These are phyloP conservation scores for Fulica atra DNA, from an alignment of 2,113 vertebrate species.

Conservation along the genomic window DNA sequence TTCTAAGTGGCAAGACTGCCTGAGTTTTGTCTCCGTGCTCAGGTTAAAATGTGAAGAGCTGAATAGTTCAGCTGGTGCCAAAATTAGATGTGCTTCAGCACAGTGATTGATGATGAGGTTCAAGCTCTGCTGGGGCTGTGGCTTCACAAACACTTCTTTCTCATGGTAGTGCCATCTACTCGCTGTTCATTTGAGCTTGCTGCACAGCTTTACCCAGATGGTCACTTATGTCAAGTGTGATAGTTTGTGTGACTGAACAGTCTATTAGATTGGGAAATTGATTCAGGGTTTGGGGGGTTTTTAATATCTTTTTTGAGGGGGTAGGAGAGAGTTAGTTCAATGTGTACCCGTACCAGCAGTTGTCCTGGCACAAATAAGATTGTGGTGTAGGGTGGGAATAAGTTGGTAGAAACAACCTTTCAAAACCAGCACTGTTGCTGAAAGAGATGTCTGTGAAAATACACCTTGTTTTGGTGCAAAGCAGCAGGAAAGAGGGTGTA, in stretches of 20 bases:
- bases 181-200: background rate
- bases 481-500: background rate
- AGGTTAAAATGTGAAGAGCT: background rate
- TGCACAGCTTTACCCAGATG: background rate
- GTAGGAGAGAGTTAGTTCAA: background rate
- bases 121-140: background rate
- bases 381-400: background rate
- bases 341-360: rapidly evolving
- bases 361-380: background rate
- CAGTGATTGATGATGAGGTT: background rate
- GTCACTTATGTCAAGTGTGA: background rate
- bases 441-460: background rate
- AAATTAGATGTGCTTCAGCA: background rate
- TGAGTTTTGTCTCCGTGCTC: background rate
- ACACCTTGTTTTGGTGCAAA: background rate
- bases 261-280: background rate
- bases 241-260: background rate
- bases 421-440: background rate
- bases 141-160: background rate
- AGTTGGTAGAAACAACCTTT: background rate
- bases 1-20: background rate
- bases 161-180: background rate
- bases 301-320: background rate
- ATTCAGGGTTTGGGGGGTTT: background rate
- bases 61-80: background rate